Evolutionary conservation across 2,888 invertebrate species (phyloP).

Genomic region (Lycaena phlaeas): DNA sequence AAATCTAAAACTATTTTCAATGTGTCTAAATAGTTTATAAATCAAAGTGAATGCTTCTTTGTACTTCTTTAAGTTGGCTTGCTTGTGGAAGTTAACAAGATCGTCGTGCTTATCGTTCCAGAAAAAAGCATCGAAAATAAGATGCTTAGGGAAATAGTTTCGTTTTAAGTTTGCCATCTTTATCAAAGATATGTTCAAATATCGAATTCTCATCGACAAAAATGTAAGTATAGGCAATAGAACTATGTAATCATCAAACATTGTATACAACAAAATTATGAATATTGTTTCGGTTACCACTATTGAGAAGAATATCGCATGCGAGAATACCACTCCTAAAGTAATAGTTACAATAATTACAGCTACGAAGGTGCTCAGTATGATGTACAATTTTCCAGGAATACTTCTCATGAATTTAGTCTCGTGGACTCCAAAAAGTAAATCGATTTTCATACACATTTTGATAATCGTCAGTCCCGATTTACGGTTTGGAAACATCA

Average conservation of each 20-base stretch:
- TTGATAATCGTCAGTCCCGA: constrained; percentile 29
- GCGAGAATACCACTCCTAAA: background rate
- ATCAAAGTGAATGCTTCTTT: constrained; percentile 29
- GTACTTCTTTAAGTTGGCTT: constrained; percentile 27
- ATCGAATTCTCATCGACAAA: constrained; percentile 29
- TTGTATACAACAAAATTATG: background rate
- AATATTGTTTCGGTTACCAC: constrained; percentile 5
- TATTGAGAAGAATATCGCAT: constrained; percentile 5
- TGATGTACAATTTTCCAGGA: constrained; percentile 20
- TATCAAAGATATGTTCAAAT: constrained; percentile 42
- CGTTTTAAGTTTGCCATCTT: constrained; percentile 34
- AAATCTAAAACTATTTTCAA: constrained; percentile 31
- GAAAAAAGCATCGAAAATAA: constrained; percentile 31
- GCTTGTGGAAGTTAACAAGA: constrained; percentile 31
- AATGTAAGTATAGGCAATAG: background rate
- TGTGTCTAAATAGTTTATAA: constrained; percentile 27
- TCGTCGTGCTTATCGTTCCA: constrained; percentile 38
- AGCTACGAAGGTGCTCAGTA: background rate
- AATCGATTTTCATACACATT: constrained; percentile 36
- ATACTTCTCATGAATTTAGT: constrained; percentile 42
- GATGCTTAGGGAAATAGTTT: constrained; percentile 34
- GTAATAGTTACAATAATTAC: background rate
- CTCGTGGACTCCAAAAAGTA: constrained; percentile 35
- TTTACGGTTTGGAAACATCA: constrained; percentile 29
- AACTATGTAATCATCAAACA: constrained; percentile 4